phyloP scores from a whole-genome alignment of 2,888 invertebrate species.

The Xestia ashworthii region DNA sequence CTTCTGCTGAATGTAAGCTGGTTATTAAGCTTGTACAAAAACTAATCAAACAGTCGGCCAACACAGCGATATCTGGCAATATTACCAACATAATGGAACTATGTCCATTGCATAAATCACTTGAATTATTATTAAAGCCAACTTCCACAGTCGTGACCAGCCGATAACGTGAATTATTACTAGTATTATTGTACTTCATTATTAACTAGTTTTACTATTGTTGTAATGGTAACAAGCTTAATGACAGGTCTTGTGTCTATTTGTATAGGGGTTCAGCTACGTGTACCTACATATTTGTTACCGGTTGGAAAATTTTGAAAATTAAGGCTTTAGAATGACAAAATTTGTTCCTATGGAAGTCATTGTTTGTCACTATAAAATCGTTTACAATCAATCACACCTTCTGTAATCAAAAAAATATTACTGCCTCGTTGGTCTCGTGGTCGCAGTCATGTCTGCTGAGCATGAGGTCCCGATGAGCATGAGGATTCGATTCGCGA shows the following conservation, averaged over 20 bases:
- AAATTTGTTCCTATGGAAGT: no score
- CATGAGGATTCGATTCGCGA: no score
- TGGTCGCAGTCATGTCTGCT: no score
- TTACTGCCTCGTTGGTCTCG: no score
- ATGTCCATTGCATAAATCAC: slow-evolving; percentile 69
- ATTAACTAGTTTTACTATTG: slow-evolving; percentile 28
- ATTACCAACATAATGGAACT: slow-evolving; percentile 31
- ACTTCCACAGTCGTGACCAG: slow-evolving; percentile 59
- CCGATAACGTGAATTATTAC: slow-evolving; percentile 55
- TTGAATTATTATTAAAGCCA: slow-evolving; percentile 67
- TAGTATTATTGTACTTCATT: slow-evolving; percentile 42
- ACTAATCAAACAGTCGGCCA: slow-evolving; percentile 30
- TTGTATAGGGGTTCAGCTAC: background rate
- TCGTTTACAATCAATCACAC: no score
- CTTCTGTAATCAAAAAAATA: no score
- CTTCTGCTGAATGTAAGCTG: background rate
- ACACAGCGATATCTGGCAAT: slow-evolving; percentile 17
- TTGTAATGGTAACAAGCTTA: background rate
- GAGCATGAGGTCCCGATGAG: no score
- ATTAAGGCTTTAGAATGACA: no score
- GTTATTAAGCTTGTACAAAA: background rate
- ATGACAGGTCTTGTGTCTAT: slow-evolving; percentile 6
- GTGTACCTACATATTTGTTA: no score
- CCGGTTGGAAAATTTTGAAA: no score
- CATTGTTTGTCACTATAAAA: no score